phyloP scores from a whole-genome alignment of 2,888 invertebrate species.

The Tineola bisselliella region DNA sequence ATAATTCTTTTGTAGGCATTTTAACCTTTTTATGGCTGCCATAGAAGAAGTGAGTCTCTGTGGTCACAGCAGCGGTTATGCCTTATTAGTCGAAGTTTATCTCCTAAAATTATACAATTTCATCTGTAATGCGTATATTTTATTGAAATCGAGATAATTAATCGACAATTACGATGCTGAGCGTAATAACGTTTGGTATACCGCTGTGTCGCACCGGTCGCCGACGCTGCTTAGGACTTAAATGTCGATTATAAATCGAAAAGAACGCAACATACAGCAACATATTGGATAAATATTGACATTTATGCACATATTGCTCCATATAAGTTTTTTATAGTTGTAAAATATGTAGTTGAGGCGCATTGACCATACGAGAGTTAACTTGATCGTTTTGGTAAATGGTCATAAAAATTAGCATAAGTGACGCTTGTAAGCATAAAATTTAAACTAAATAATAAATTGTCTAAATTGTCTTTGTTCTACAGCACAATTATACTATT shows the following conservation, averaged over 20 bases:
- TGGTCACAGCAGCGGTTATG: constrained; percentile 41
- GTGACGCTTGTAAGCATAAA: constrained; percentile 23
- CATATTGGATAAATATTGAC: constrained; percentile 53
- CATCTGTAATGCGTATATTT: constrained; percentile 57
- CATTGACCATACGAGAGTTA: constrained; percentile 29
- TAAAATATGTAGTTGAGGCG: constrained; percentile 61
- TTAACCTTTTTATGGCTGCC: constrained; percentile 41
- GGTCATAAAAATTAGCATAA: constrained; percentile 61
- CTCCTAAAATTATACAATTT: constrained; percentile 58
- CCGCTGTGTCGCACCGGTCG: constrained; percentile 47
- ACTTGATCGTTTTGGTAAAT: constrained; percentile 47
- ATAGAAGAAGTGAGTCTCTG: constrained; percentile 34
- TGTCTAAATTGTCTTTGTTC: neutral
- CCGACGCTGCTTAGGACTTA: constrained; percentile 41
- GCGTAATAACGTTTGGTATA: constrained; percentile 49
- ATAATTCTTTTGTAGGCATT: constrained; percentile 37
- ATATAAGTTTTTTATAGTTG: constrained; percentile 63
- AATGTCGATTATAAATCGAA: constrained; percentile 48
- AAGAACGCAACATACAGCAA: constrained; percentile 28
- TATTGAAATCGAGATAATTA: constrained; percentile 64
- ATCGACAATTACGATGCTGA: constrained; percentile 65
- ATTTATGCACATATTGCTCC: constrained; percentile 68
- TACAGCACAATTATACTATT: neutral
- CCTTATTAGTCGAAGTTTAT: constrained; percentile 56
- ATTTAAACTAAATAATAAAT: constrained; percentile 9